phyloP scores from a whole-genome alignment of 2,797 vertebrate species.

The Rhadinocentrus ornatus region DNA sequence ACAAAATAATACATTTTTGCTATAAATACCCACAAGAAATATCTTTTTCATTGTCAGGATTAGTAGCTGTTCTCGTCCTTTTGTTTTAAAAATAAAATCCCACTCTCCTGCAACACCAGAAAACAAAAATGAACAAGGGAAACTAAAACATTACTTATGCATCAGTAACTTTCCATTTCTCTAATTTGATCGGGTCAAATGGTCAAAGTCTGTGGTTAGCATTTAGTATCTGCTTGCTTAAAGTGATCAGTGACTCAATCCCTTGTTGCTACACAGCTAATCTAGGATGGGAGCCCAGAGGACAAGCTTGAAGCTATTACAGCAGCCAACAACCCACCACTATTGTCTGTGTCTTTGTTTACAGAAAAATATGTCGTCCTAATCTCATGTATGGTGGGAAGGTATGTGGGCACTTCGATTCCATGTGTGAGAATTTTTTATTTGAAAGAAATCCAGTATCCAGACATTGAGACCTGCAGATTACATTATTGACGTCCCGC shows the following conservation, averaged over 20 bases:
- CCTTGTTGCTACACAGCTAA: constrained; percentile 58
- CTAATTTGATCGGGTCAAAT: constrained; percentile 23
- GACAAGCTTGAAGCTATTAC: constrained; percentile 61
- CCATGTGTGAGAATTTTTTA: constrained; percentile 55
- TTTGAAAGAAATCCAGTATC: constrained; percentile 54
- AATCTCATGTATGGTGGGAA: constrained; percentile 73
- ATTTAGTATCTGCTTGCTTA: constrained; percentile 27
- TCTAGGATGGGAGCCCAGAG: constrained; percentile 66
- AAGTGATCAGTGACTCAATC: constrained; percentile 28
- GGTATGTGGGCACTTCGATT: constrained; percentile 64
- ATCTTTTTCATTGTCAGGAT: background rate
- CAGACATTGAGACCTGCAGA: constrained; percentile 59
- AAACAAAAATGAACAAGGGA: constrained; percentile 3
- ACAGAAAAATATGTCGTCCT: constrained; percentile 67
- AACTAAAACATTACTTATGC: constrained; percentile 20
- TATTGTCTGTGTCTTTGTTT: constrained; percentile 74
- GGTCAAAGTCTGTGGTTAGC: constrained; percentile 15
- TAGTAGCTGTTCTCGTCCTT: background rate
- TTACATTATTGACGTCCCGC: constrained; percentile 54
- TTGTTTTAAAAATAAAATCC: constrained; percentile 14
- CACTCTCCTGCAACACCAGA: background rate
- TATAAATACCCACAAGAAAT: background rate
- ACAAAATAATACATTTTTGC: background rate
- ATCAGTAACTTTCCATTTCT: constrained; percentile 9
- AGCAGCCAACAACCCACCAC: constrained; percentile 65